These are phyloP conservation scores for Motacilla alba DNA, from an alignment of 2,113 vertebrate genomes.

Conservation along the genomic window DNA sequence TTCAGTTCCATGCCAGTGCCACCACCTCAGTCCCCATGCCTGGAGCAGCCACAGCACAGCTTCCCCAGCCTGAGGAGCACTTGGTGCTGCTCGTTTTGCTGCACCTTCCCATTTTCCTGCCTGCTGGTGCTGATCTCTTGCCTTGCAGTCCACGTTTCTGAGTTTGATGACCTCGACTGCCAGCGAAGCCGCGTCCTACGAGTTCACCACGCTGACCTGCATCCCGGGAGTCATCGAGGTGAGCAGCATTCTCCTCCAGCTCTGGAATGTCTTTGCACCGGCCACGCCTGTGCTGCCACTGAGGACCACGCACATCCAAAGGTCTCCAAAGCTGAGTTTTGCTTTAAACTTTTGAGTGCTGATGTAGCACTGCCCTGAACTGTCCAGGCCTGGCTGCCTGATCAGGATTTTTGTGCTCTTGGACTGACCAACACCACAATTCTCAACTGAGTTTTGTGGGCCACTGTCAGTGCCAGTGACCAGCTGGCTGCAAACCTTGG, in stretches of 20 bases:
- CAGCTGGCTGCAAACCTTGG: slow-evolving; percentile 51
- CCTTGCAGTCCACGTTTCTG: slow-evolving; percentile 91
- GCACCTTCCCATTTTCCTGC: fast-evolving
- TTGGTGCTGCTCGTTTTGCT: not conserved
- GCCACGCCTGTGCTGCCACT: not conserved
- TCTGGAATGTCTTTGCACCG: fast-evolving
- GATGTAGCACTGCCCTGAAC: not conserved
- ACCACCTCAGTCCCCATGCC: too few relatives aligned
- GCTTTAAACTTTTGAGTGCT: not conserved
- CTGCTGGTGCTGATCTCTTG: not conserved
- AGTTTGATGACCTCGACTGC: slow-evolving; percentile 97
- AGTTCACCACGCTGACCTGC: slow-evolving; percentile 97
- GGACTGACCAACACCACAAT: not conserved
- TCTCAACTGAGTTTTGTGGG: not conserved
- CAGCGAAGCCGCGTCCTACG: slow-evolving; percentile 94
- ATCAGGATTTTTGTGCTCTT: not conserved
- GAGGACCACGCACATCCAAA: not conserved
- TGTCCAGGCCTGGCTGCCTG: not conserved
- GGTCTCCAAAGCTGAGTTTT: not conserved
- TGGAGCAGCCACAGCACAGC: not conserved
- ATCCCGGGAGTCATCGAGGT: slow-evolving; percentile 99
- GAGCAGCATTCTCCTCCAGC: not conserved
- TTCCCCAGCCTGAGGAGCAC: not conserved
- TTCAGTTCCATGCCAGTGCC: not conserved
- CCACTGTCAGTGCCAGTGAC: not conserved